Percentiles rank a stretch among this genome's conserved stretches.
phyloP scores from a whole-genome alignment of 92 coral and sea anemone genomes.

The Plumapathes pennacea region DNA sequence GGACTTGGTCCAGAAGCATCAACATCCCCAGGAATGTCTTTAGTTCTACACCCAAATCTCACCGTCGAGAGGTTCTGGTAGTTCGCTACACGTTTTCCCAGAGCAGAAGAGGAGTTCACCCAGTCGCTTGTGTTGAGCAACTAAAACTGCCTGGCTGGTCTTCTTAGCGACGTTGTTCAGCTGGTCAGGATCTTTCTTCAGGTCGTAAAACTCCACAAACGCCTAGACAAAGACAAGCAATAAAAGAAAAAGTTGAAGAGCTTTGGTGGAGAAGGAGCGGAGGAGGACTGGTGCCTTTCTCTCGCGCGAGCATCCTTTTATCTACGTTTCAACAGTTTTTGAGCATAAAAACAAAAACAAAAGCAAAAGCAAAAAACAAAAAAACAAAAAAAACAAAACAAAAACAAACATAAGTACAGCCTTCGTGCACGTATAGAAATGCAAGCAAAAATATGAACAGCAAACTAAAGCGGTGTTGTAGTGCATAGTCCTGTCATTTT shows the following conservation, averaged over 20 bases:
- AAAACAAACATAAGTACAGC: no score
- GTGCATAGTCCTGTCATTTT: no score
- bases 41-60: no score
- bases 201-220: conserved; percentile 73
- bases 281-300: not conserved
- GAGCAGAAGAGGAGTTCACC: conserved; percentile 46
- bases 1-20: no score
- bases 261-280: not conserved
- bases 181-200: conserved; percentile 67
- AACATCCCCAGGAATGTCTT: no score
- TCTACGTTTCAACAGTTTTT: no score
- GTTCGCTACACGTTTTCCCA: conserved; percentile 66
- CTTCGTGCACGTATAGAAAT: not conserved
- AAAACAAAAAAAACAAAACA: no score
- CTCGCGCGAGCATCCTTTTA: no score
- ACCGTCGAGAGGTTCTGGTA: no score
- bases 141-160: conserved; percentile 29
- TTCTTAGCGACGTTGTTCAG: conserved; percentile 55
- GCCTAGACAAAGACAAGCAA: conserved; percentile 24
- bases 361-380: no score
- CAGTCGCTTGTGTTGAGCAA: conserved; percentile 47
- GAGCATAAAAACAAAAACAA: not conserved
- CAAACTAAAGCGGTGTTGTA: no score
- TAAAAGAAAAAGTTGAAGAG: not conserved
- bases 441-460: no score